phyloP scores from a whole-genome alignment of 2,113 vertebrate species.

The Reinhardtius hippoglossoides region DNA sequence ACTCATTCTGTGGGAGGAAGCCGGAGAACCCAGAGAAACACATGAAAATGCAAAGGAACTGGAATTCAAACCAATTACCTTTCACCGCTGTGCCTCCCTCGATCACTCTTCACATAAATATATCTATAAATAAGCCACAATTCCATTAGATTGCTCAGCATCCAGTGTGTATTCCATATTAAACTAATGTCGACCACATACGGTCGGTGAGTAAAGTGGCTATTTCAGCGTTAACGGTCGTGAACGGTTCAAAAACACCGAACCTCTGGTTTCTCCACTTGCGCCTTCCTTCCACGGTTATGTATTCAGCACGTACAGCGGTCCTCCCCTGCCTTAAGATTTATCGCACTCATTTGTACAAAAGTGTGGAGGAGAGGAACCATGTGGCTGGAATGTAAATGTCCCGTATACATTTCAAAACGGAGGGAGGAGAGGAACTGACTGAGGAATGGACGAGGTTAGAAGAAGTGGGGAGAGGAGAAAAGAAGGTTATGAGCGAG shows the following conservation, averaged over 20 bases:
- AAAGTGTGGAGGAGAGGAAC: conserved; percentile 21
- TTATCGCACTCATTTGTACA: conserved; percentile 63
- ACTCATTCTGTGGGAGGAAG: too few relatives aligned
- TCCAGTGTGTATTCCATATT: not conserved
- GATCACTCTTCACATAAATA: too few relatives aligned
- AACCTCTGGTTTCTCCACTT: conserved; percentile 19
- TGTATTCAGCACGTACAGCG: conserved; percentile 40
- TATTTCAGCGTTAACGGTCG: not conserved
- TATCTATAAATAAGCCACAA: too few relatives aligned
- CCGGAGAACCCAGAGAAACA: too few relatives aligned
- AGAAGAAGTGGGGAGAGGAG: not conserved
- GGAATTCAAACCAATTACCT: too few relatives aligned
- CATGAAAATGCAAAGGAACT: too few relatives aligned
- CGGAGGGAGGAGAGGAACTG: not conserved
- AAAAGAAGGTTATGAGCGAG: not conserved
- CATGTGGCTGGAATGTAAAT: conserved; percentile 59
- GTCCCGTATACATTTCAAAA: conserved; percentile 17
- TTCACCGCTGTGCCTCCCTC: too few relatives aligned
- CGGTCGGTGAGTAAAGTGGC: too few relatives aligned
- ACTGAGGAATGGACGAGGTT: not conserved
- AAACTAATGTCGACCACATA: too few relatives aligned
- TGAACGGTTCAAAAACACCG: conserved; percentile 8
- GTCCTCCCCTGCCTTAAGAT: conserved; percentile 38
- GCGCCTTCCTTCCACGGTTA: conserved; percentile 14
- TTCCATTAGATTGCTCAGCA: not conserved